A percentile compares a stretch with the other conserved stretches of the same genome.
These are phyloP conservation scores for Subanguina moxae DNA, from an alignment of 1,140 invertebrate genomes.

Conservation along the genomic window DNA sequence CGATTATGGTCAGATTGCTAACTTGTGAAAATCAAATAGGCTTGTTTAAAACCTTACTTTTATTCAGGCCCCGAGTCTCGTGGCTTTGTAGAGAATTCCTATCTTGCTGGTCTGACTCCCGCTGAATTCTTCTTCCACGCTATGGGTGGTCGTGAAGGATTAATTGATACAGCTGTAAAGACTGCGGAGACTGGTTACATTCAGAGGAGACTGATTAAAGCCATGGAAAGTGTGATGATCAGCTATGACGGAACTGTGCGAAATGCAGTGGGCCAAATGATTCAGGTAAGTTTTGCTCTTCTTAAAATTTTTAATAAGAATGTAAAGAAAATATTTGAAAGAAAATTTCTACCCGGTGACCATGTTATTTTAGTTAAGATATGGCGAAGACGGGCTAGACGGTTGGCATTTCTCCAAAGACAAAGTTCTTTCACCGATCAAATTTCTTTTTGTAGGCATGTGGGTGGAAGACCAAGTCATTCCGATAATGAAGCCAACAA, in stretches of 20 bases:
- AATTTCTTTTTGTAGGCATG: slow-evolving; percentile 61
- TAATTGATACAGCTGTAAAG: slow-evolving; percentile 90
- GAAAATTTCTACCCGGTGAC: too few species aligned
- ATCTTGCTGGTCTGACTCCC: slow-evolving; percentile 93
- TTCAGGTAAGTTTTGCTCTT: slow-evolving; percentile 72
- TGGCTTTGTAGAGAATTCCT: slow-evolving; percentile 87
- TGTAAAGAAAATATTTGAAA: too few species aligned
- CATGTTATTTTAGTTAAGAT: not conserved
- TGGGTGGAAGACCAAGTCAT: slow-evolving; percentile 91
- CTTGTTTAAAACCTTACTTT: too few species aligned
- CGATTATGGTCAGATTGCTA: slow-evolving; percentile 81
- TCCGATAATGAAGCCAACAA: slow-evolving; percentile 89
- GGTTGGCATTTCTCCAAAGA: too few species aligned
- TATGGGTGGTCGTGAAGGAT: slow-evolving; percentile 98
- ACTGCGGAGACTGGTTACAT: slow-evolving; percentile 97
- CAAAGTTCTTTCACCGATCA: too few species aligned
- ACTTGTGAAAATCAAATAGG: too few species aligned
- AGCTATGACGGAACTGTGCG: slow-evolving; percentile 92
- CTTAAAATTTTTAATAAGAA: too few species aligned
- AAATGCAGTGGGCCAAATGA: slow-evolving; percentile 89
- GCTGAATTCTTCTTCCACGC: slow-evolving; percentile 99
- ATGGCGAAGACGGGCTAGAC: not conserved
- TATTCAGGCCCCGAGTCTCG: too few species aligned
- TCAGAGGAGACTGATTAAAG: slow-evolving; percentile 97
- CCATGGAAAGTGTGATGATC: slow-evolving; percentile 99